Evolutionary conservation across 1,140 invertebrate species (phyloP).

Genomic region (Sitobion miscanthi): DNA sequence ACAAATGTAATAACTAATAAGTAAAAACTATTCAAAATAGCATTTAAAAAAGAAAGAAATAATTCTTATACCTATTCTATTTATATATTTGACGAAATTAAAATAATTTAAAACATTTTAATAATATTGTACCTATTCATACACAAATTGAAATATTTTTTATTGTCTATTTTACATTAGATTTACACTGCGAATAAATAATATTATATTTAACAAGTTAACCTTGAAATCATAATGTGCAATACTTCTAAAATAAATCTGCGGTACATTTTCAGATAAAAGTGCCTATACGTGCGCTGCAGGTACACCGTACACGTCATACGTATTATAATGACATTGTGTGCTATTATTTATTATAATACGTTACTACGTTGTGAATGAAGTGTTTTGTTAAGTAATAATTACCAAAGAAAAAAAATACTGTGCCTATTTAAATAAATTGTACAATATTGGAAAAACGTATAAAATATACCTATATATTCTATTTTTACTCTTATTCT

Average conservation of each 20-base stretch:
- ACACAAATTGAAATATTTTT: not conserved
- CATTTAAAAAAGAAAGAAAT: not conserved
- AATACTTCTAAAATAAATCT: slow-evolving; percentile 4
- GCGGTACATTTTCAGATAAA: not conserved
- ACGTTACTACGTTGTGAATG: not conserved
- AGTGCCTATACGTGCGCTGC: not conserved
- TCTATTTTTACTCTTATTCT: not conserved
- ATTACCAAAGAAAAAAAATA: not conserved
- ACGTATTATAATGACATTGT: not conserved
- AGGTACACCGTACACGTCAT: not conserved
- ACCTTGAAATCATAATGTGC: not conserved
- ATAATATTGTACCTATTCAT: not conserved
- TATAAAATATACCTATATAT: not conserved
- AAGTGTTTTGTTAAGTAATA: not conserved
- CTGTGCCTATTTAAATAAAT: not conserved
- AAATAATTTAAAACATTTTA: not conserved
- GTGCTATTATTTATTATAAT: not conserved
- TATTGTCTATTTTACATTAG: not conserved
- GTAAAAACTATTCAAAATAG: not conserved
- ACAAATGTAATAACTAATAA: not conserved
- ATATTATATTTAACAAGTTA: not conserved
- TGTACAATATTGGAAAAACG: not conserved
- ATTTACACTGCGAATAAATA: not conserved
- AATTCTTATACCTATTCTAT: not conserved
- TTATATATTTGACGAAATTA: not conserved